Conservation (phyloP, 1,140 invertebrate species). For the Mesaphorura yosii region DNA sequence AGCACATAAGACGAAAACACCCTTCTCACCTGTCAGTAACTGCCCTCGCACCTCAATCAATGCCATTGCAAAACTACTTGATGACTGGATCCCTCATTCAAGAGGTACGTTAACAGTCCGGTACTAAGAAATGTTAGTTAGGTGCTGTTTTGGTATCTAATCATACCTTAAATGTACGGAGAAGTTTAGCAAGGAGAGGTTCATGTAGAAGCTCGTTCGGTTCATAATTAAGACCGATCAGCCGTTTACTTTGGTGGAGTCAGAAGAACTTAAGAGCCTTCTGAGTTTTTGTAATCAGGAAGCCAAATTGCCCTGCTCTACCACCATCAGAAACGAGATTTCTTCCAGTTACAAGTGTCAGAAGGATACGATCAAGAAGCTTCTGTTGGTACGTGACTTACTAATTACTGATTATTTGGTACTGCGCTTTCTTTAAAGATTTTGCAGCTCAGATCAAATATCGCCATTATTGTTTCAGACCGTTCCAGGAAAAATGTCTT, state of each 20-base stretch:
- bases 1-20: background rate
- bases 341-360: background rate
- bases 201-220: background rate
- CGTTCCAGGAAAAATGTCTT: conserved; percentile 8
- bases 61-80: background rate
- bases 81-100: background rate
- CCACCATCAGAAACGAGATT: background rate
- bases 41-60: background rate
- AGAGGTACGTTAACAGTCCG: too few species aligned
- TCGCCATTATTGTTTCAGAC: background rate
- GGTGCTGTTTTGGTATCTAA: too few species aligned
- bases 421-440: too few species aligned
- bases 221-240: background rate
- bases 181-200: background rate
- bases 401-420: too few species aligned
- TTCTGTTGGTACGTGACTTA: too few species aligned
- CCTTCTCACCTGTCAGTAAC: background rate
- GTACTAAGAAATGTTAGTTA: too few species aligned
- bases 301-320: background rate
- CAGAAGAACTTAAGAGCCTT: background rate
- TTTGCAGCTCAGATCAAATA: too few species aligned
- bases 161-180: too few species aligned
- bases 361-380: background rate
- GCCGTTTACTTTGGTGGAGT: conserved; percentile 1
- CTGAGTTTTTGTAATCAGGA: background rate